phyloP scores from a whole-genome alignment of 2,888 invertebrate genomes.

The Aphodius granarius region DNA sequence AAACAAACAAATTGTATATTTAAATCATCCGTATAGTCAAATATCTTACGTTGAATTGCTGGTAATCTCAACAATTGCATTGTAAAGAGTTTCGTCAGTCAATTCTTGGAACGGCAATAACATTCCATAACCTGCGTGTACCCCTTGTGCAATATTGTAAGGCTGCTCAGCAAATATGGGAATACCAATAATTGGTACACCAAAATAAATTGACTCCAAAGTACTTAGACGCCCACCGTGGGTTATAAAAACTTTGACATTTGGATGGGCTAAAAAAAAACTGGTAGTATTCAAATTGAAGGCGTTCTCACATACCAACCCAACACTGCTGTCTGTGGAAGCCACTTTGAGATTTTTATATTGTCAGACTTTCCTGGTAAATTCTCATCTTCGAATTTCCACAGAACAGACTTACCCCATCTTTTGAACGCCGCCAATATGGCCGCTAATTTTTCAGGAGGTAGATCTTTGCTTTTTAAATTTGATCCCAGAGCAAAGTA shows the following conservation, averaged over 20 bases:
- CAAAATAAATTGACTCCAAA: slow-evolving; percentile 36
- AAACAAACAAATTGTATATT: not conserved
- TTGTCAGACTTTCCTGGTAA: not conserved
- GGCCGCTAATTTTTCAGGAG: slow-evolving; percentile 53
- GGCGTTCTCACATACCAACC: slow-evolving; percentile 60
- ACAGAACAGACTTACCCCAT: slow-evolving; percentile 57
- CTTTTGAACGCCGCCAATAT: slow-evolving; percentile 59
- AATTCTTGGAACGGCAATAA: slow-evolving; percentile 2
- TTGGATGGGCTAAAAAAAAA: slow-evolving; percentile 29
- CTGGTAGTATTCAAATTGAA: slow-evolving; percentile 20
- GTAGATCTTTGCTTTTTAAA: slow-evolving; percentile 57
- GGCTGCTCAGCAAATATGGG: slow-evolving; percentile 41
- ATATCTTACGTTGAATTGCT: slow-evolving; percentile 4
- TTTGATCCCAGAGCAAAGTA: slow-evolving; percentile 62
- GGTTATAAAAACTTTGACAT: slow-evolving; percentile 37
- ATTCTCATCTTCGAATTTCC: slow-evolving; percentile 58
- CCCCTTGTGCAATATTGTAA: slow-evolving; percentile 33
- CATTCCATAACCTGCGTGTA: slow-evolving; percentile 28
- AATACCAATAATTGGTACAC: slow-evolving; percentile 40
- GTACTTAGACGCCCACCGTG: slow-evolving; percentile 38
- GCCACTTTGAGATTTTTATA: slow-evolving; percentile 5
- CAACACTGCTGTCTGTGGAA: slow-evolving; percentile 6
- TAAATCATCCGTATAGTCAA: not conserved
- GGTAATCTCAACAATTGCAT: slow-evolving; percentile 4
- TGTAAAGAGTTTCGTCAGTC: not conserved